phyloP scores from a whole-genome alignment of 2,113 vertebrate genomes.

The Bos indicus region DNA sequence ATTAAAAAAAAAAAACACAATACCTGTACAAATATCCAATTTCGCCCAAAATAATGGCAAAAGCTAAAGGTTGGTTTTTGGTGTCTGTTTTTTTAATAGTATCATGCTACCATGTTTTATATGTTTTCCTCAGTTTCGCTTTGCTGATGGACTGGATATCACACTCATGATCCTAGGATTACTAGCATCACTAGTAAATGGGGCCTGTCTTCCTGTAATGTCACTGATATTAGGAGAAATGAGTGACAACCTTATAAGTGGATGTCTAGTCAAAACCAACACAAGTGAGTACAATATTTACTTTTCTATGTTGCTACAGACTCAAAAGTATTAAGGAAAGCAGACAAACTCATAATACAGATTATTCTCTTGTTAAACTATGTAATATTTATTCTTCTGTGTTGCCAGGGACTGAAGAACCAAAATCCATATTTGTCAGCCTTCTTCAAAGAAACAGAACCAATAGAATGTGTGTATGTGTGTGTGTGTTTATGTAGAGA shows the following conservation, averaged over 20 bases:
- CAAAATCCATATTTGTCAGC: not conserved
- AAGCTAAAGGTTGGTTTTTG: not conserved
- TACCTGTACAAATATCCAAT: not conserved
- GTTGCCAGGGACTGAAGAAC: not conserved
- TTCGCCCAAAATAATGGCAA: not conserved
- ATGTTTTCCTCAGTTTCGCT: constrained; percentile 82
- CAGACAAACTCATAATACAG: not conserved
- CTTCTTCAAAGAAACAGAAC: not conserved
- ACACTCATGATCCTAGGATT: constrained; percentile 75
- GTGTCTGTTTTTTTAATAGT: not conserved
- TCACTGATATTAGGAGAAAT: constrained; percentile 83
- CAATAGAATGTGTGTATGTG: not conserved
- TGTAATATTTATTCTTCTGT: not conserved
- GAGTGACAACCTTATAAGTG: constrained; percentile 82
- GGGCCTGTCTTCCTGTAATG: constrained; percentile 80
- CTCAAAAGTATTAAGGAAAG: not conserved
- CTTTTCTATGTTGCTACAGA: not conserved
- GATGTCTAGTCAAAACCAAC: constrained; percentile 58
- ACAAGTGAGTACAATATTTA: constrained; percentile 59
- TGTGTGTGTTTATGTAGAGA: not conserved
- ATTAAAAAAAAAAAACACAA: not conserved
- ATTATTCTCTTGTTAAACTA: not conserved
- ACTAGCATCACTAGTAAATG: constrained; percentile 78
- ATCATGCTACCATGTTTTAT: not conserved
- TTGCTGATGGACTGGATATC: constrained; percentile 81